A percentile compares a stretch with the other conserved stretches of the same genome.
Conservation (phyloP, 2,888 invertebrate species). For the Eristalis arbustorum region DNA sequence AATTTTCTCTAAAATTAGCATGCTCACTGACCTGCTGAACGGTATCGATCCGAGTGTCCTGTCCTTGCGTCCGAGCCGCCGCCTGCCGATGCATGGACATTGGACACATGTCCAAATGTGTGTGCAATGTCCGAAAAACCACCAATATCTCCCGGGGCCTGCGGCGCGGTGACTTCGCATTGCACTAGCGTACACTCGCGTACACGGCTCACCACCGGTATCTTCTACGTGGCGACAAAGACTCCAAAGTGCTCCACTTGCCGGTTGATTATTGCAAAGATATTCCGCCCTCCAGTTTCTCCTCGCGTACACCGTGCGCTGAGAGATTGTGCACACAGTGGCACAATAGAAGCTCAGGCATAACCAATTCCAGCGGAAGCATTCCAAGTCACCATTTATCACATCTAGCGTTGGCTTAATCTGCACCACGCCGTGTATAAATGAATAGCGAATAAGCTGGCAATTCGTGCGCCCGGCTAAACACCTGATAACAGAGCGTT, state of each 20-base stretch:
- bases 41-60: slow-evolving; percentile 46
- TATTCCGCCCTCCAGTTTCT: slow-evolving; percentile 59
- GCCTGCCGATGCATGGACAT: slow-evolving; percentile 57
- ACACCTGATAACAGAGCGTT: slow-evolving; percentile 70
- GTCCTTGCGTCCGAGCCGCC: slow-evolving; percentile 12
- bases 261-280: slow-evolving; percentile 67
- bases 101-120: slow-evolving; percentile 59
- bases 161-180: slow-evolving; percentile 5
- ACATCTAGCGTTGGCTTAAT: slow-evolving; percentile 68
- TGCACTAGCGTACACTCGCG: slow-evolving; percentile 33
- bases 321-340: not conserved
- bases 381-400: slow-evolving; percentile 70
- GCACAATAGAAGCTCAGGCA: slow-evolving; percentile 65
- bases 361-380: slow-evolving; percentile 69
- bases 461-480: slow-evolving; percentile 70
- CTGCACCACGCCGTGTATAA: slow-evolving; percentile 70
- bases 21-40: slow-evolving; percentile 64
- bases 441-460: slow-evolving; percentile 71
- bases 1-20: slow-evolving; percentile 57
- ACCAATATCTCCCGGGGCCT: slow-evolving; percentile 33
- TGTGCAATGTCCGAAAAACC: slow-evolving; percentile 12
- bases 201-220: slow-evolving; percentile 35
- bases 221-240: slow-evolving; percentile 53
- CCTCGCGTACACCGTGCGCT: not conserved
- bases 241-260: slow-evolving; percentile 68